phyloP scores from a whole-genome alignment of 2,113 vertebrate genomes.

The Mustela lutreola region DNA sequence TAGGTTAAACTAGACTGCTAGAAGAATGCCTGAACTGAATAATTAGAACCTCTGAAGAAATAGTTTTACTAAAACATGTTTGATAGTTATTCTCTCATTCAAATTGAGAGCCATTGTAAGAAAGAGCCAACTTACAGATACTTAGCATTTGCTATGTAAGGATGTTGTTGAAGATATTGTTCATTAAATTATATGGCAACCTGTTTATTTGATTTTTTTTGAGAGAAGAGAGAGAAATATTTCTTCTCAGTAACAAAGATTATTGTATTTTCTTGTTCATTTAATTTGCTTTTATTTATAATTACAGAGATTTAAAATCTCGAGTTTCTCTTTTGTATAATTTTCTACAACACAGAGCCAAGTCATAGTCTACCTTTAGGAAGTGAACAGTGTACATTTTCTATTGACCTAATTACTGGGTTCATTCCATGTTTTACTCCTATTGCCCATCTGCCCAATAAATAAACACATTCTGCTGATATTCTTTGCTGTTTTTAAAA shows the following conservation, averaged over 20 bases:
- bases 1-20: background rate
- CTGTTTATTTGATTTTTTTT: background rate
- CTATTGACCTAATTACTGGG: background rate
- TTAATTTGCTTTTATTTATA: conserved; percentile 55
- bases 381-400: background rate
- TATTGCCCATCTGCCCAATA: background rate
- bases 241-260: background rate
- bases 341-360: background rate
- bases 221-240: background rate
- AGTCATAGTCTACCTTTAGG: background rate
- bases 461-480: conserved; percentile 5
- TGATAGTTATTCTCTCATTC: background rate
- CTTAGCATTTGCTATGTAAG: background rate
- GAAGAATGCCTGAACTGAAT: background rate
- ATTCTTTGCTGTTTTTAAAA: conserved; percentile 6
- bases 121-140: background rate
- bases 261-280: background rate
- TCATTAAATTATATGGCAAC: background rate
- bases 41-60: background rate
- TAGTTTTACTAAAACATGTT: background rate
- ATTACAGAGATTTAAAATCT: conserved; percentile 3
- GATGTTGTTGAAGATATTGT: background rate
- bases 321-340: background rate
- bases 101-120: background rate
- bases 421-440: background rate